Conservation (phyloP, 2,797 vertebrate genomes). For the Poliocrania exsul region DNA sequence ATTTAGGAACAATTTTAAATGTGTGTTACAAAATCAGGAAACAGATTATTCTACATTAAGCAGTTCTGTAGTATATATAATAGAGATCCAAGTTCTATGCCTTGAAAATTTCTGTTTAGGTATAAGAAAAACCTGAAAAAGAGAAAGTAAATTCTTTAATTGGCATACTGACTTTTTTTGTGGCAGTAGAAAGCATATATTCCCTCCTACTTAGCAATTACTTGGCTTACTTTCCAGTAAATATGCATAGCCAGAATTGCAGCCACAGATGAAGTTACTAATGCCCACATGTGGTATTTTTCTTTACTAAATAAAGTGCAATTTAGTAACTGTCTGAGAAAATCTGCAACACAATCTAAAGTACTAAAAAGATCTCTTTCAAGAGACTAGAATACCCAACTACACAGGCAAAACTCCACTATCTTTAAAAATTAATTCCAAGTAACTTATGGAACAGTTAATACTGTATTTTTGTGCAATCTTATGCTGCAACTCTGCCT, state of each 20-base stretch:
- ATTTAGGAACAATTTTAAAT: background rate
- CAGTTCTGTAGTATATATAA: background rate
- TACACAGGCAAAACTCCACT: background rate
- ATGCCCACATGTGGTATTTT: background rate
- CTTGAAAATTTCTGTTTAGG: background rate
- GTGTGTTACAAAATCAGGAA: background rate
- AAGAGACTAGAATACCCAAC: background rate
- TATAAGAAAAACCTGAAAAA: background rate
- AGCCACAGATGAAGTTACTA: background rate
- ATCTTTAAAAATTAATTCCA: background rate
- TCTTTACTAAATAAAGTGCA: background rate
- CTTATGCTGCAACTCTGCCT: background rate
- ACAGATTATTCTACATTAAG: background rate
- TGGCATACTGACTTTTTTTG: background rate
- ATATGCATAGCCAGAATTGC: background rate
- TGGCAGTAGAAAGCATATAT: background rate
- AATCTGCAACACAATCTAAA: background rate
- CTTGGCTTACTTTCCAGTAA: background rate
- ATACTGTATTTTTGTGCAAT: background rate
- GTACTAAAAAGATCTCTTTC: background rate
- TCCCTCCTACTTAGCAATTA: constrained; percentile 17
- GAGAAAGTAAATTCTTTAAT: constrained; percentile 19
- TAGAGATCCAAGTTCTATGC: background rate
- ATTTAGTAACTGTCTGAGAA: constrained; percentile 50
- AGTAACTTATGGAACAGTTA: background rate